Evolutionary conservation across 2,888 invertebrate species (phyloP).

Genomic region (Drosophila meridiana): DNA sequence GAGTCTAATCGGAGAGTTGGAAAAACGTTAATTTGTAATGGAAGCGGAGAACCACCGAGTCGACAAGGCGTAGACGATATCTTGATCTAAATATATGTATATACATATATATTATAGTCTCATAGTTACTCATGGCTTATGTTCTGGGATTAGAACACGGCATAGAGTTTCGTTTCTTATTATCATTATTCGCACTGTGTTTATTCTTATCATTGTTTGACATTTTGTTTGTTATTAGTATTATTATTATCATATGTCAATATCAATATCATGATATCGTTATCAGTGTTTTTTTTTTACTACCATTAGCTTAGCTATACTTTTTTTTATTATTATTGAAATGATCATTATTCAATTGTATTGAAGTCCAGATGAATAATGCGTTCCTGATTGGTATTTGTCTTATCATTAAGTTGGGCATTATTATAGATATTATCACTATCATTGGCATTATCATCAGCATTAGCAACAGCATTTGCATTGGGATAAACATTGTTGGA

Average conservation of each 20-base stretch:
- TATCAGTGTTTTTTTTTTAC: too few relatives aligned
- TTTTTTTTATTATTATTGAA: too few relatives aligned
- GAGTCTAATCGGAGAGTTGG: conserved; percentile 2
- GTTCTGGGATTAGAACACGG: background rate
- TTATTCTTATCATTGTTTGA: background rate
- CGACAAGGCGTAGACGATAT: background rate
- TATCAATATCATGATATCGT: too few relatives aligned
- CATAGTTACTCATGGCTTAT: background rate
- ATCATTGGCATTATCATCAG: background rate
- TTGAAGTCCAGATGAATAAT: too few relatives aligned
- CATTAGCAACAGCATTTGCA: background rate
- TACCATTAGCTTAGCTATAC: too few relatives aligned
- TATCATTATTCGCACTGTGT: too few relatives aligned
- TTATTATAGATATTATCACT: background rate
- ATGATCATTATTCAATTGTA: too few relatives aligned
- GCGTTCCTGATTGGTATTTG: background rate
- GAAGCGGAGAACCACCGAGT: background rate
- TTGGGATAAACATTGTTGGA: background rate
- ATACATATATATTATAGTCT: background rate
- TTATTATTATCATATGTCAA: too few relatives aligned
- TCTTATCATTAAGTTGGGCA: background rate
- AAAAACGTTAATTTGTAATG: conserved; percentile 4
- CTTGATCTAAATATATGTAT: background rate
- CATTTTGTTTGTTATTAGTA: too few relatives aligned
- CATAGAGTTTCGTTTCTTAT: background rate